Base-by-base conservation (phyloP, 2,113 vertebrate species). In the Eira barbara region DNA sequence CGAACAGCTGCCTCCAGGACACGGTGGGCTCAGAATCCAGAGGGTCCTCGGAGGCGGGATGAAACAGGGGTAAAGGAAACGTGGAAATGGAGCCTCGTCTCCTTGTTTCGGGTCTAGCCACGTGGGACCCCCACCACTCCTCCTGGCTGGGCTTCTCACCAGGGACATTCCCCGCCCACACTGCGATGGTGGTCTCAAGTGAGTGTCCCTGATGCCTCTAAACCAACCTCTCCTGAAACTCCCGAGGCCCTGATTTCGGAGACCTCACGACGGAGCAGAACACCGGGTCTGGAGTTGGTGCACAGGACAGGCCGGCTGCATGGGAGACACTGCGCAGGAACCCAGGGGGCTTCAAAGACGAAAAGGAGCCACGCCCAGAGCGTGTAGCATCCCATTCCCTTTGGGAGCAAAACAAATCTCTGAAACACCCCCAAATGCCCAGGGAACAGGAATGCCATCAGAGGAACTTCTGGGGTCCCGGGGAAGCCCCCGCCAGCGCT, bases 41-140 rank as follows among this genome's bases (percentile, higher is more conserved):
- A 9, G 9, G 36, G 45, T 25, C 3, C 4, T 5, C 11, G 11
- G 13, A 21, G 14, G 7, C 6, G 29, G 29, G 17, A 11, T 11
- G 52, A 36, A n/a, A 27, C 10, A 1, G 3, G 10, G 45, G 31
- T 29, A 10, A 42, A 55, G 80, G 29, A 79, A 29, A 85, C 21
- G 31, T 3, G 14, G 8, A 4, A 39, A 12, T 1, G 1, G 0
- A 42, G 31, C 29, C 52, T 80, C 0, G 0, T 3, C 36, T 6
- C 52, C 76, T 42, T 29, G 29, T 29, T 81, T 45, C 8, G 1
- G 21, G 15, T 27, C 13, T 42, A 11, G 23, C 73, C 25, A 20
- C 0, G 0, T 0, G 27, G 27, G 52, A 34, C 6, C 10, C 2
- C 2, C 11, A 15, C 63, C 31, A 6, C 63, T 7, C 31, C n/a